Evolutionary conservation across 2,113 vertebrate genomes (phyloP).

Genomic region (Corvus hawaiiensis): DNA sequence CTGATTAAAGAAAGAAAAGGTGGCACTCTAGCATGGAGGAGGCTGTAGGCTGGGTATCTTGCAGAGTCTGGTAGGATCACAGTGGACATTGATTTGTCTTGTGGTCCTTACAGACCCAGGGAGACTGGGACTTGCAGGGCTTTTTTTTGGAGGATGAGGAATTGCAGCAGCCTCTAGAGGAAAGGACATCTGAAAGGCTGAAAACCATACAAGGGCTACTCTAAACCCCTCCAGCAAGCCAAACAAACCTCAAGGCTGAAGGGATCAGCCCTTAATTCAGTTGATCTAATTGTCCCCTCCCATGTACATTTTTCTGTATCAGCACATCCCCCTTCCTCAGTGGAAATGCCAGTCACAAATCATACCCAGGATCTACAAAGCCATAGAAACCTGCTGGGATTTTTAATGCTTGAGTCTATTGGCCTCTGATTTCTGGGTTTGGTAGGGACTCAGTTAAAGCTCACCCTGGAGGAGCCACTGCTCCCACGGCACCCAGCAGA

Average conservation of each 20-base stretch:
- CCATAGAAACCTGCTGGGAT: neutral
- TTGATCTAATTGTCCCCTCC: conserved; percentile 15
- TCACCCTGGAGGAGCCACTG: neutral
- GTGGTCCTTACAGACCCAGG: neutral
- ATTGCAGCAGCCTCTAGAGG: neutral
- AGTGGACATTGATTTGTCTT: neutral
- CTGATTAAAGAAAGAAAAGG: neutral
- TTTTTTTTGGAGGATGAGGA: neutral
- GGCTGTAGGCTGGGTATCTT: neutral
- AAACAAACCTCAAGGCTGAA: conserved; percentile 53
- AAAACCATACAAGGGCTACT: neutral
- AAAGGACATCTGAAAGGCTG: neutral
- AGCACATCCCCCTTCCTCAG: neutral
- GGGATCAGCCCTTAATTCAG: conserved; percentile 15
- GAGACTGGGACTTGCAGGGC: neutral
- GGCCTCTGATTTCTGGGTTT: neutral
- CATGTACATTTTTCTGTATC: neutral
- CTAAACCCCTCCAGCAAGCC: conserved; percentile 4
- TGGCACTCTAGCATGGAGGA: neutral
- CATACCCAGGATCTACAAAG: neutral
- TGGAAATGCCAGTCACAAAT: neutral
- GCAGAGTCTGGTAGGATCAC: neutral
- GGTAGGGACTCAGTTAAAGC: neutral
- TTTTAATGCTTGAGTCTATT: neutral
- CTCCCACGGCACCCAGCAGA: neutral